Evolutionary conservation across 1,140 invertebrate species (phyloP), one percentile per base, ranked within the genome.

Genomic region (Leguminivora glycinivorella): DNA sequence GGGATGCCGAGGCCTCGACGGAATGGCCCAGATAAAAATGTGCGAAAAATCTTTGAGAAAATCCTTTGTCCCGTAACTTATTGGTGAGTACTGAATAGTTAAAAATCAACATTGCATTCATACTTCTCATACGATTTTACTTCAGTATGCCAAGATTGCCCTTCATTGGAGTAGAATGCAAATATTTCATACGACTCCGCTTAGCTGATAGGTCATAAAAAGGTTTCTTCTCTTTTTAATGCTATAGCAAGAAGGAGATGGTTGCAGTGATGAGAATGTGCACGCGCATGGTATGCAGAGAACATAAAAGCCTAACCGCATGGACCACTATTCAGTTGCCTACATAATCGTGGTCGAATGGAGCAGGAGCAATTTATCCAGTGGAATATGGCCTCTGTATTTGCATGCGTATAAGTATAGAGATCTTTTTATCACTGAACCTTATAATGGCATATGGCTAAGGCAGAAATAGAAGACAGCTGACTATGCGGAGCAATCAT

Each of bases 201-300:
- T 63, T 63, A 58, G 25, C 22, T 63, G 26, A 29, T 17, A n/a
- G 26, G 4, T 26, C 14, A 58, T 26, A 58, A 58, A 58, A 58
- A 17, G 0, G 1, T 31, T 63, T 14, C 29, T 17, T 63, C 58
- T 63, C 58, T 14, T 31, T 63, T 29, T 7, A 2, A n/a, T 29
- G 1, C n/a, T 9, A 26, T 2, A 12, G 26, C n/a, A n/a, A 26
- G 24, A 60, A 12, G 9, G 56, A 29, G 56, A 29, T 14, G 26
- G 58, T 10, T 34, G 58, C n/a, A 29, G 58, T 63, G 58, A 63
- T 29, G 26, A 58, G 56, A 26, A 29, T 17, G 58, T n/a, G 26
- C 9, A 29, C 26, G 26, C n/a, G 58, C 58, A 2, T 63, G 58
- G 58, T 63, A 34, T 63, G 58, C 12, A 25, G 26, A 26, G 17